A percentile compares a stretch with the other conserved stretches of the same genome.
Evolutionary conservation across 2,113 vertebrate genomes (phyloP).

Genomic region (Acanthochromis polyacanthus): DNA sequence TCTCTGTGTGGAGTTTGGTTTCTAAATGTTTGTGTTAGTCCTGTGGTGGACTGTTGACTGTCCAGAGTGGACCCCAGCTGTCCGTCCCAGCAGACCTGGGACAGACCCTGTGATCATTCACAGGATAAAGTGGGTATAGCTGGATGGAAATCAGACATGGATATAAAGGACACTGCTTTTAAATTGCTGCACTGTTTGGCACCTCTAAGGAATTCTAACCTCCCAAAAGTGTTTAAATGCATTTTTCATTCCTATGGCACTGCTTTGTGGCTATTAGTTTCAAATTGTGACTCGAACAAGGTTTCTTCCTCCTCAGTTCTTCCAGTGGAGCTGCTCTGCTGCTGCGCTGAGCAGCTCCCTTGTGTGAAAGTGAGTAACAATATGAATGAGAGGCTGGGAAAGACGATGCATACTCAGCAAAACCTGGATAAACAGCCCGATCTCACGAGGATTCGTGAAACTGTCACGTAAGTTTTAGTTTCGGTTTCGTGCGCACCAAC

Average conservation of each 20-base stretch:
- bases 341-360: not conserved
- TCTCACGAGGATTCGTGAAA: too few relatives aligned
- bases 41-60: too few relatives aligned
- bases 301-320: constrained; percentile 6
- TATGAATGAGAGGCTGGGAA: not conserved
- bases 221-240: not conserved
- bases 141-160: not conserved
- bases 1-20: too few relatives aligned
- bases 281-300: not conserved
- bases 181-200: not conserved
- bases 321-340: not conserved
- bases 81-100: too few relatives aligned
- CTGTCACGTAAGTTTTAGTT: too few relatives aligned
- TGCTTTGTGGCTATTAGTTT: not conserved
- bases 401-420: constrained; percentile 8
- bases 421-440: too few relatives aligned
- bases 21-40: too few relatives aligned
- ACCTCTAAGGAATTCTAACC: not conserved
- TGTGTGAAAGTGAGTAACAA: constrained; percentile 4
- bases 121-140: too few relatives aligned
- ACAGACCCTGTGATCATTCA: too few relatives aligned
- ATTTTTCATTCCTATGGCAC: not conserved
- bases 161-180: not conserved
- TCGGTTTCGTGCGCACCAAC: too few relatives aligned
- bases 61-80: too few relatives aligned